Evolutionary conservation across 2,888 invertebrate species (phyloP), one percentile per base, ranked within the genome.

Genomic region (Notodonta ziczac): DNA sequence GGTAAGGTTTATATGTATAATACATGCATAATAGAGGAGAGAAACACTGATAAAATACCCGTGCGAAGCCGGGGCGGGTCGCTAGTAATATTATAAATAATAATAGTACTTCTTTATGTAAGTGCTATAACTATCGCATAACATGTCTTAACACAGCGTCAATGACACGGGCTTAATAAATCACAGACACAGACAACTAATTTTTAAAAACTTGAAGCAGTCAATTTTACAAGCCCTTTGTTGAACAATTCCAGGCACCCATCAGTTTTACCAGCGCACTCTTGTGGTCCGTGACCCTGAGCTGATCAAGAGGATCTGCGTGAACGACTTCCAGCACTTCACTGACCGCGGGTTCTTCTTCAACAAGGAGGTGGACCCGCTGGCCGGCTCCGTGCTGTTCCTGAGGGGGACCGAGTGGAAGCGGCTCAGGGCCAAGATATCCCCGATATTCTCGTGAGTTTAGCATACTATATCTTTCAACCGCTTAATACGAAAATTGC

Each of bases 381-480:
- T 94, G 42, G 93, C 92, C 0, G 93, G 90, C 0, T 92, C 92
- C 0, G 89, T 94, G 60, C 82, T 94, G 57, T 92, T 89, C 69
- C 82, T 93, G 5, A 76, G 90, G n/a, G 94, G 94, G 0, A 88
- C 86, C 56, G 89, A 90, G 70, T 94, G 94, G 94, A 89, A 83
- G 73, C 80, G 78, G 58, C 78, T 94, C 0, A 68, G 94, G 48
- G 87, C 93, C 0, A 94, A 94, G 66, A 91, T 94, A 71, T 91
- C 94, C 0, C 93, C 94, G 0, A 90, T 93, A 70, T 94, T 94
- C 69, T 93, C 94, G 92, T 93, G 70, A 88, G 93, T 86, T 40
- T 46, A 24, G 24, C 24, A 24, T 24, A 24, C 24, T 24, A 24
- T 24, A 24, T 24, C 24, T 24, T 24, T 24, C 24, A 24, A 24